Conservation (phyloP, 2,113 vertebrate genomes). For the Protomyctophum bolini region DNA sequence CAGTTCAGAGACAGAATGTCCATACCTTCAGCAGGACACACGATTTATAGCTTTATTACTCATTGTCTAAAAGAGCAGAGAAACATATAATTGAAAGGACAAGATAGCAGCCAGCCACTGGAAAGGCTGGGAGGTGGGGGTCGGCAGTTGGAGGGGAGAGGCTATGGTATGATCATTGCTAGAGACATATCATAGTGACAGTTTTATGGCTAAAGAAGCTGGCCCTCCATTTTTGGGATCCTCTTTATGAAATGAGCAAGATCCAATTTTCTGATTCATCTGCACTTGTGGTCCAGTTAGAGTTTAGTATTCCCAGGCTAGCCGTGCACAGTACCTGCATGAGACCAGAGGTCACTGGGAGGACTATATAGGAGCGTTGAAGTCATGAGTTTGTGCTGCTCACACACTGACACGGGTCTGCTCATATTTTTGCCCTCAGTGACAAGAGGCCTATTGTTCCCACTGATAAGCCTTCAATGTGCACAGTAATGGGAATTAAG, state of each 20-base stretch:
- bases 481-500: slow-evolving; percentile 75
- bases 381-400: slow-evolving; percentile 68
- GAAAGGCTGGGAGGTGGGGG: slow-evolving; percentile 27
- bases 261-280: slow-evolving; percentile 79
- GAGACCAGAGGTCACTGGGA: slow-evolving; percentile 66
- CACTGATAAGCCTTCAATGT: slow-evolving; percentile 75
- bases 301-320: slow-evolving; percentile 52
- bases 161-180: slow-evolving; percentile 60
- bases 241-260: slow-evolving; percentile 64
- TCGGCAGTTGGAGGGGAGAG: slow-evolving; percentile 8
- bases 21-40: slow-evolving; percentile 66
- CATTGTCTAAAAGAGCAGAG: slow-evolving; percentile 78
- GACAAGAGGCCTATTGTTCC: slow-evolving; percentile 73
- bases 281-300: slow-evolving; percentile 45
- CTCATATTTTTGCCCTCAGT: slow-evolving; percentile 69
- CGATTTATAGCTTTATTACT: slow-evolving; percentile 82
- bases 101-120: slow-evolving; percentile 62
- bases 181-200: slow-evolving; percentile 69
- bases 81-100: slow-evolving; percentile 77
- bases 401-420: slow-evolving; percentile 52
- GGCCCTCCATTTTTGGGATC: slow-evolving; percentile 54
- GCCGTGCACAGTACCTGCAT: slow-evolving; percentile 26
- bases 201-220: slow-evolving; percentile 66
- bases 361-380: slow-evolving; percentile 55
- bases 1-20: slow-evolving; percentile 75